Conservation (phyloP, 2,797 vertebrate genomes). For the Fistularia commersonii region DNA sequence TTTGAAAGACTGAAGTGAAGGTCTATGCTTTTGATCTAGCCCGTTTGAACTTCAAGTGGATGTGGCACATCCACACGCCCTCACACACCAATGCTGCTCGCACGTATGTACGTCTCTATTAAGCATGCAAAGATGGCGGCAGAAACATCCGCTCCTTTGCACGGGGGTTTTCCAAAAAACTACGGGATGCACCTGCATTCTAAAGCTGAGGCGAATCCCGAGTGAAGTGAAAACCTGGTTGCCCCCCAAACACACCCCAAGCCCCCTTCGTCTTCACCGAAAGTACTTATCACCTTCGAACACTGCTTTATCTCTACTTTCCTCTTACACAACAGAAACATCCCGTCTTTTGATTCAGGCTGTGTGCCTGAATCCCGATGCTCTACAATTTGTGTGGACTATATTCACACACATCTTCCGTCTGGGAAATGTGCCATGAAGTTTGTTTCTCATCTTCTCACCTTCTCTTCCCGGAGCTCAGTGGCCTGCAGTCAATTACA, state of each 20-base stretch:
- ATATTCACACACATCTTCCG: slow-evolving; percentile 18
- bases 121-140: not conserved
- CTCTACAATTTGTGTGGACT: not conserved
- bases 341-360: slow-evolving; percentile 8
- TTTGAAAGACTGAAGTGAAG: slow-evolving; percentile 44
- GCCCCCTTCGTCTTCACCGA: slow-evolving; percentile 42
- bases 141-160: slow-evolving; percentile 40
- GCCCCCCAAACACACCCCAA: slow-evolving; percentile 23
- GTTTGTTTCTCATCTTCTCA: slow-evolving; percentile 21
- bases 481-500: slow-evolving; percentile 45
- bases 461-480: slow-evolving; percentile 16
- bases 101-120: slow-evolving; percentile 2
- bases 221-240: slow-evolving; percentile 42
- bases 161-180: slow-evolving; percentile 54
- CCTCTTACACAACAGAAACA: slow-evolving; percentile 11
- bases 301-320: slow-evolving; percentile 24
- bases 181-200: slow-evolving; percentile 54
- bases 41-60: slow-evolving; percentile 62
- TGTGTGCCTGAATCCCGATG: slow-evolving; percentile 28
- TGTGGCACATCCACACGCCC: slow-evolving; percentile 9
- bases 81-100: not conserved
- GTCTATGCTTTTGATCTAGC: slow-evolving; percentile 59
- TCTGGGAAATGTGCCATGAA: slow-evolving; percentile 36
- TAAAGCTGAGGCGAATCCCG: slow-evolving; percentile 18
- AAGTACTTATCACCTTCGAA: slow-evolving; percentile 50